phyloP scores from a whole-genome alignment of 2,113 vertebrate genomes.

The Crypturellus undulatus region DNA sequence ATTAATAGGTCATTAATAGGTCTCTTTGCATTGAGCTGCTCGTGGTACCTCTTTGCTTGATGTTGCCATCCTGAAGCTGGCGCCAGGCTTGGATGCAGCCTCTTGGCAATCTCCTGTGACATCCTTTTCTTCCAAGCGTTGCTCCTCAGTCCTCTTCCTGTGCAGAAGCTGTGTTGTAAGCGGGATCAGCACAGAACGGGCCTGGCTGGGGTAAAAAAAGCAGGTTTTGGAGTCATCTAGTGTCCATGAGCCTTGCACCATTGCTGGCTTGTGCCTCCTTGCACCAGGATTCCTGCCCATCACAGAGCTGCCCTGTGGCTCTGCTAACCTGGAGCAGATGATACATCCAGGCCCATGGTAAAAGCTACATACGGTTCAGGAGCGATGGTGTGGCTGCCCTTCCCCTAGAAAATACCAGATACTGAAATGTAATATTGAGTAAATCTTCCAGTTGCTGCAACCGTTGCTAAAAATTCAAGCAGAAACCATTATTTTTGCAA shows the following conservation, averaged over 20 bases:
- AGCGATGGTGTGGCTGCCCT: not conserved
- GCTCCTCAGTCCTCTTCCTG: accelerated
- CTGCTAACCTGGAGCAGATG: not conserved
- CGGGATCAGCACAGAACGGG: not conserved
- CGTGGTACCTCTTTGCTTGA: not conserved
- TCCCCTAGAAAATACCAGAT: slow-evolving; percentile 24
- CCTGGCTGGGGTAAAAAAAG: not conserved
- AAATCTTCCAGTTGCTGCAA: slow-evolving; percentile 36
- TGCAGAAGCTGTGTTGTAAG: not conserved
- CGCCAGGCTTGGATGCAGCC: not conserved
- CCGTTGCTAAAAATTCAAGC: not conserved
- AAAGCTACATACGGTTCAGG: not conserved
- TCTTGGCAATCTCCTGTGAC: not conserved
- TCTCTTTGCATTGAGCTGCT: not conserved
- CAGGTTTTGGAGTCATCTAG: not conserved
- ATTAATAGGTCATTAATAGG: not conserved
- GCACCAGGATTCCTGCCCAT: not conserved
- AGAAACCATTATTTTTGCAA: not conserved
- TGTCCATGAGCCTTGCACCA: not conserved
- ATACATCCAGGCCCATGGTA: not conserved
- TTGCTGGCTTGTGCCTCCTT: not conserved
- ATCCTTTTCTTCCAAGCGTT: not conserved
- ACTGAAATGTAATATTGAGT: not conserved
- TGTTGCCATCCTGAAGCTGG: not conserved
- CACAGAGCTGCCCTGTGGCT: too few relatives aligned